Evolutionary conservation across 2,113 vertebrate genomes (phyloP).

Genomic region (Tonatia bakeri): DNA sequence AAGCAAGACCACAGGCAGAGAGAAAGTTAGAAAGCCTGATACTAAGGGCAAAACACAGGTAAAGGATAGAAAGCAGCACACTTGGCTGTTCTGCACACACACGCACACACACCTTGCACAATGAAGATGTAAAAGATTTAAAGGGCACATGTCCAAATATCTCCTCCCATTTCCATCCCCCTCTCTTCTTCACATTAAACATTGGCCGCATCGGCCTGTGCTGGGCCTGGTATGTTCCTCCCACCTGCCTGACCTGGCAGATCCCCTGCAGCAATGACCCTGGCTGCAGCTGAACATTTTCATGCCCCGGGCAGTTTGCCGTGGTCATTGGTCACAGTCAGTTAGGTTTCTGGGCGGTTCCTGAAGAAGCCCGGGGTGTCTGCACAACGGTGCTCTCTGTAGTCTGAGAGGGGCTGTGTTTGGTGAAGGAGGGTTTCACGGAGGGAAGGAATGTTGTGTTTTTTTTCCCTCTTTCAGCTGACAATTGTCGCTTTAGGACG

Average conservation of each 20-base stretch:
- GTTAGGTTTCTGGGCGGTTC: not conserved
- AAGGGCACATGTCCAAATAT: not conserved
- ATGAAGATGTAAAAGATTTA: not conserved
- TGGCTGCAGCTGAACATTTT: not conserved
- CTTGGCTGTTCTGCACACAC: not conserved
- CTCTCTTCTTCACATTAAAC: not conserved
- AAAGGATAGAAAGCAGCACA: not conserved
- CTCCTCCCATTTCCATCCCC: accelerated
- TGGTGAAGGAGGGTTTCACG: not conserved
- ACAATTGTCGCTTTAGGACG: not conserved
- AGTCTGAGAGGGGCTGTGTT: not conserved
- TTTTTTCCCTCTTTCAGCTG: not conserved
- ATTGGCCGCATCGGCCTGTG: accelerated
- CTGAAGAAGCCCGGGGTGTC: not conserved
- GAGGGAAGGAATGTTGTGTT: not conserved
- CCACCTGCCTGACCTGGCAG: not conserved
- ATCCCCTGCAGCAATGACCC: not conserved
- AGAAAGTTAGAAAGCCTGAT: not conserved
- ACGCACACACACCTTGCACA: not conserved
- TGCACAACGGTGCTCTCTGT: not conserved
- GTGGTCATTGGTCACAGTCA: not conserved
- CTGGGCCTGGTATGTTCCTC: not conserved
- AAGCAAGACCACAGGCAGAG: not conserved
- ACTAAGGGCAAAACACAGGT: not conserved
- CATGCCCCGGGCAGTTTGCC: not conserved